Conservation (phyloP, 1,140 invertebrate species). For the Dinoponera quadriceps region DNA sequence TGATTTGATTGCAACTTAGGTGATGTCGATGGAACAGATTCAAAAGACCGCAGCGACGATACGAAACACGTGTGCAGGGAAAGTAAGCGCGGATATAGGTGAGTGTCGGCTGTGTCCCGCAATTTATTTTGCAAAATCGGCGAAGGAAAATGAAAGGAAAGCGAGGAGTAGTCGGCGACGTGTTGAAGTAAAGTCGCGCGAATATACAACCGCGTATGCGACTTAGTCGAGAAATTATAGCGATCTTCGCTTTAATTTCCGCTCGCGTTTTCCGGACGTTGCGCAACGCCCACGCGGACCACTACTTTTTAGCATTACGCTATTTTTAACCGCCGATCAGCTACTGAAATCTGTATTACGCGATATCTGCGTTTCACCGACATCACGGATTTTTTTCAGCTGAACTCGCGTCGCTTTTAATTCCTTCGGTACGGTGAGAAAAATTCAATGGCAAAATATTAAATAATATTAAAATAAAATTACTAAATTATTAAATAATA, state of each 20-base stretch:
- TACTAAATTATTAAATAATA: no score
- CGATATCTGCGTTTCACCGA: no score
- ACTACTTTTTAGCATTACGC: neutral
- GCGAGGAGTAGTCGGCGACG: neutral
- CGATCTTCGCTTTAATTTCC: neutral
- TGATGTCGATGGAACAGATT: constrained; percentile 67
- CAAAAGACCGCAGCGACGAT: constrained; percentile 59
- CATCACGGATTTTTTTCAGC: no score
- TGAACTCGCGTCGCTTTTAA: no score
- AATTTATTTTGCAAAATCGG: neutral
- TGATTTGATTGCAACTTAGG: constrained; percentile 42
- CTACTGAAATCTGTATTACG: no score
- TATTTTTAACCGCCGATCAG: neutral
- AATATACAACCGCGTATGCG: neutral
- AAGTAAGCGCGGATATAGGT: constrained; percentile 63
- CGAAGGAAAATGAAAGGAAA: neutral
- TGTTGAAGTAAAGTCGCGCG: neutral
- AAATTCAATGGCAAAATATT: no score
- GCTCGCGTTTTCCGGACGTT: constrained; percentile 10
- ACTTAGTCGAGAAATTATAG: neutral
- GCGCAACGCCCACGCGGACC: neutral
- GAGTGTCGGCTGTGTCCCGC: neutral
- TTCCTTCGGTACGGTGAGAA: no score
- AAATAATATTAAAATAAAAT: no score
- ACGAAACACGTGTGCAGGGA: constrained; percentile 62